phyloP scores from a whole-genome alignment of 2,888 invertebrate genomes.

The Mongoloraphidia duomilia region DNA sequence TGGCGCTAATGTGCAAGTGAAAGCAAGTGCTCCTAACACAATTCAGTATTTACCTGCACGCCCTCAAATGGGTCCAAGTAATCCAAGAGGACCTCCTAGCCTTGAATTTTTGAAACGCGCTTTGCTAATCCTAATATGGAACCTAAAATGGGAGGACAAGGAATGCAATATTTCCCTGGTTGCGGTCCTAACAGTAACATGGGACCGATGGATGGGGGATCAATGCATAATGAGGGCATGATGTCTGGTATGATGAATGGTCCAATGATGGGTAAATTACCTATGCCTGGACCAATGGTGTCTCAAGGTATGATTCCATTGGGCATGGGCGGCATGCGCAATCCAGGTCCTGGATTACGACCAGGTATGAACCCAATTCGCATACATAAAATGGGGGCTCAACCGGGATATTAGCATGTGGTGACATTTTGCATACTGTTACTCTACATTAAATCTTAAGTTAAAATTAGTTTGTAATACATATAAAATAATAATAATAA shows the following conservation, averaged over 20 bases:
- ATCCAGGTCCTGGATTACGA: constrained; percentile 27
- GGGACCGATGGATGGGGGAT: constrained; percentile 31
- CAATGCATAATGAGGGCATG: constrained; percentile 22
- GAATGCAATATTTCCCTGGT: constrained; percentile 61
- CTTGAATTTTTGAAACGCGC: constrained; percentile 78
- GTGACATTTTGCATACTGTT: too few species aligned
- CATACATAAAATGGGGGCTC: constrained; percentile 26
- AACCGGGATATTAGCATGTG: too few species aligned
- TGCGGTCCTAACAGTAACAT: constrained; percentile 33
- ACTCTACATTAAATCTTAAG: too few species aligned
- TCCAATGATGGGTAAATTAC: constrained; percentile 23
- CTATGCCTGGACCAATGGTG: constrained; percentile 30
- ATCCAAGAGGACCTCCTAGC: constrained; percentile 70
- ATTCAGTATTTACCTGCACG: constrained; percentile 94
- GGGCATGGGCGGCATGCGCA: constrained; percentile 28
- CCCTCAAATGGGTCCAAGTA: constrained; percentile 63
- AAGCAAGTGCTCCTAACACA: constrained; percentile 93
- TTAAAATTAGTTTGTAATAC: too few species aligned
- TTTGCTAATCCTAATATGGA: constrained; percentile 70
- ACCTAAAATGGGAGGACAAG: constrained; percentile 48
- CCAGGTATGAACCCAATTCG: constrained; percentile 30
- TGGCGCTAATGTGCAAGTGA: constrained; percentile 80
- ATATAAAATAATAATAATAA: too few species aligned
- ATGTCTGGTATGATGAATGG: constrained; percentile 31
- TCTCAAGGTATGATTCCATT: constrained; percentile 22